Base-by-base conservation (phyloP, 2,888 invertebrate genomes). In the Erpobdella octoculata region DNA sequence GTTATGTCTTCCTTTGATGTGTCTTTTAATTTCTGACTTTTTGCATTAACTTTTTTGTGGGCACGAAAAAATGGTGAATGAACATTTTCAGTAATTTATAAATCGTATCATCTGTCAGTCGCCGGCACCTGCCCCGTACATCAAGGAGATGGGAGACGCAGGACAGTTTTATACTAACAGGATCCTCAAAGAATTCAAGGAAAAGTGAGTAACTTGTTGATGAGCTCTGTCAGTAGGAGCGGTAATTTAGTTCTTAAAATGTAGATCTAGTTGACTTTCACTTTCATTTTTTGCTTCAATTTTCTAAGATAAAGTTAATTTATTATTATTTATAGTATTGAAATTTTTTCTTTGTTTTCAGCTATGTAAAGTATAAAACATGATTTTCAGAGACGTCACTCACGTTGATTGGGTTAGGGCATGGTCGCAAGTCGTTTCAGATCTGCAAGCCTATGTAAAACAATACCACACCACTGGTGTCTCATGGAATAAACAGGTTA, bases 111-210 rank as follows among this genome's bases (percentile, higher is more conserved):
- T 36, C 53, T 79, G 84, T 38, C 80, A 89, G 87, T 85, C 89
- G 31, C 93, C 95, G 2, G 90, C 95, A 0, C 98, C 98, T 0
- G 91, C 90, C 1, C 97, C 97, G 0, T 93, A 91, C 82, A 90
- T 98, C 25, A 97, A 97, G 85, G 98, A 99, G 85, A 94, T 96
- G 93, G 90, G 91, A 78, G 97, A 99, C 83, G 93, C 97, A 12
- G 93, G 95, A 1, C 92, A 93, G 85, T 98, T 97, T 85, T 99
- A 94, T 85, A 91, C 93, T 72, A 98, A 99, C 86, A 89, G 97
- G 75, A 96, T 99, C 48, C 86, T 98, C 73, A 97, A 95, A 84
- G 97, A 97, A 76, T 95, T 91, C 91, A 97, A 95, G 84, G 95
- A 94, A 81, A 94, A 93, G 87, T 87, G 79, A 82, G 85, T 74